phyloP scores from a whole-genome alignment of 2,888 invertebrate genomes.

The Poecilobothrus nobilitatus region DNA sequence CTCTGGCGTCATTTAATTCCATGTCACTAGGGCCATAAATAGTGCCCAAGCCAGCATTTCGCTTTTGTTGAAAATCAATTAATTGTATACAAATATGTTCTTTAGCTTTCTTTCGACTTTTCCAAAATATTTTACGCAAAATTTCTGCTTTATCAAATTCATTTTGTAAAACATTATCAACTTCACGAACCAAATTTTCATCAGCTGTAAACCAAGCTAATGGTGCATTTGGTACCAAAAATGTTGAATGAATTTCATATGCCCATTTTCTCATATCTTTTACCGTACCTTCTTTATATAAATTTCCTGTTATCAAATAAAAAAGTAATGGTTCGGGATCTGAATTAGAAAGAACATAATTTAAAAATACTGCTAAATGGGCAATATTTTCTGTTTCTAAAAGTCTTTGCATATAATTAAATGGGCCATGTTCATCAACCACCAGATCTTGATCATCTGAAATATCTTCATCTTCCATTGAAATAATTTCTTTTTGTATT shows the following conservation, averaged over 20 bases:
- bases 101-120: slow-evolving; percentile 63
- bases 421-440: slow-evolving; percentile 78
- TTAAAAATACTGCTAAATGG: slow-evolving; percentile 89
- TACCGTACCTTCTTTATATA: slow-evolving; percentile 74
- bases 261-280: slow-evolving; percentile 97
- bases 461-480: slow-evolving; percentile 92
- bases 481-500: slow-evolving; percentile 72
- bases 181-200: slow-evolving; percentile 80
- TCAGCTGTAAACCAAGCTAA: slow-evolving; percentile 42
- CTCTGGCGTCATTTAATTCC: slow-evolving; percentile 67
- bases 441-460: slow-evolving; percentile 77
- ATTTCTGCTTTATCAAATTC: slow-evolving; percentile 86
- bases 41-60: slow-evolving; percentile 80
- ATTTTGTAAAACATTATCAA: slow-evolving; percentile 74
- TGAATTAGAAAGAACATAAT: slow-evolving; percentile 76
- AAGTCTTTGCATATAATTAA: slow-evolving; percentile 72
- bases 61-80: slow-evolving; percentile 62
- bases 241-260: slow-evolving; percentile 96
- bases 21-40: slow-evolving; percentile 82
- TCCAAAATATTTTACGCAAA: slow-evolving; percentile 79
- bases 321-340: slow-evolving; percentile 61
- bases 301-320: slow-evolving; percentile 77
- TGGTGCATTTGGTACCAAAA: slow-evolving; percentile 76
- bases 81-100: slow-evolving; percentile 42
- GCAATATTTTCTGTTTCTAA: slow-evolving; percentile 69